Evolutionary conservation across 1,140 invertebrate genomes (phyloP).

Genomic region (Pachypeltis micranthus): DNA sequence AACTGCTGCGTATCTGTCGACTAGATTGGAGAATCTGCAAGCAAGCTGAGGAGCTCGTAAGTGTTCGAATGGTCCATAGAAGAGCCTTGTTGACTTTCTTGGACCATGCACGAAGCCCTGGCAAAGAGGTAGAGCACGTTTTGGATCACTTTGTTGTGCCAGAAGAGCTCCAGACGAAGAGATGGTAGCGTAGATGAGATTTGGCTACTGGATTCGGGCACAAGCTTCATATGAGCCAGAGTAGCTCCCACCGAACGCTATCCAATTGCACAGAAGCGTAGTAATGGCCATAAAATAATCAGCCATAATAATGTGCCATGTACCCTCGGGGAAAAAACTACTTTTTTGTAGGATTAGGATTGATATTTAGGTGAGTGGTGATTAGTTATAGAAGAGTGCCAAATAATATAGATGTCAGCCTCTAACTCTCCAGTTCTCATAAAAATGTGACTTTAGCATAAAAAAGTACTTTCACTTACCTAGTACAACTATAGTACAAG

Average conservation of each 20-base stretch:
- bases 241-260: conserved; percentile 88
- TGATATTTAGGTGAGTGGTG: too few relatives aligned
- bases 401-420: too few relatives aligned
- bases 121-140: conserved; percentile 42
- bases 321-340: too few relatives aligned
- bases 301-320: too few relatives aligned
- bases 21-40: conserved; percentile 54
- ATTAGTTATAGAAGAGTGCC: too few relatives aligned
- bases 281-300: too few relatives aligned
- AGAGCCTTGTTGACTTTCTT: conserved; percentile 50
- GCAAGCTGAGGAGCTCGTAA: conserved; percentile 71
- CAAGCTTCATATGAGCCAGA: conserved; percentile 82
- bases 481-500: too few relatives aligned
- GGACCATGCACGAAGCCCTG: not conserved
- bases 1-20: conserved; percentile 40
- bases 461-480: too few relatives aligned
- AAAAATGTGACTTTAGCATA: too few relatives aligned
- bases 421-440: too few relatives aligned
- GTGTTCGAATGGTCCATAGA: conserved; percentile 48
- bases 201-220: conserved; percentile 79
- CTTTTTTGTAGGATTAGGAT: too few relatives aligned
- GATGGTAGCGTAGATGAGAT: conserved; percentile 71
- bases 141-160: conserved; percentile 63
- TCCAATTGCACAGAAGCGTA: too few relatives aligned
- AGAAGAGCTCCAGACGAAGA: conserved; percentile 79